These are phyloP conservation scores for Trypoxylus dichotomus DNA, from an alignment of 1,140 invertebrate genomes.

Conservation along the genomic window DNA sequence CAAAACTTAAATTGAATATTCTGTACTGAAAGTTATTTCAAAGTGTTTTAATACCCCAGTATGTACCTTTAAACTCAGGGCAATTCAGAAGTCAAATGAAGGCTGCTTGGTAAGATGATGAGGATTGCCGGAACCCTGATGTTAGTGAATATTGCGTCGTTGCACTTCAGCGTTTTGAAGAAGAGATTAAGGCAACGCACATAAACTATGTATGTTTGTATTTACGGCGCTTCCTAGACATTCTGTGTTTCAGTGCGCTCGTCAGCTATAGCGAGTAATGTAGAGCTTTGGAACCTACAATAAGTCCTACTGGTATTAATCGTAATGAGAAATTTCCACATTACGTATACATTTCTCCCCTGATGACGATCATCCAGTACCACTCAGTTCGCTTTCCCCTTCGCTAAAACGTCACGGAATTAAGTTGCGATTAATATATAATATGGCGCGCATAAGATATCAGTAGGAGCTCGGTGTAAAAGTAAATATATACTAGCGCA, in stretches of 20 bases:
- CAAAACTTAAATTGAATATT: too few relatives aligned
- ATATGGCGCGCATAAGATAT: conserved; percentile 12
- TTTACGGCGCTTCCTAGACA: background rate
- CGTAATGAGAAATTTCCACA: conserved; percentile 26
- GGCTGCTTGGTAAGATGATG: too few relatives aligned
- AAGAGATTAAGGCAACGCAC: too few relatives aligned
- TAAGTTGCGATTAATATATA: conserved; percentile 25
- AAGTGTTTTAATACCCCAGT: too few relatives aligned
- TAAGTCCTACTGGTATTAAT: conserved; percentile 6
- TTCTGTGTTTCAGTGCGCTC: background rate
- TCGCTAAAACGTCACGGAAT: background rate
- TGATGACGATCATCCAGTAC: background rate
- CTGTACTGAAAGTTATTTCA: too few relatives aligned
- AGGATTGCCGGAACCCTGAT: too few relatives aligned
- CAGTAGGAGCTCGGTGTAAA: background rate
- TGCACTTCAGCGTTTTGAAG: too few relatives aligned
- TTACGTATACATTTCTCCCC: conserved; percentile 15
- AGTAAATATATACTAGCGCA: background rate
- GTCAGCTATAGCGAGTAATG: background rate
- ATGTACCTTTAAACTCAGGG: too few relatives aligned
- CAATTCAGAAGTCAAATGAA: too few relatives aligned
- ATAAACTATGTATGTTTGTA: too few relatives aligned
- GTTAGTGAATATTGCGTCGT: too few relatives aligned
- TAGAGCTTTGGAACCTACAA: background rate
- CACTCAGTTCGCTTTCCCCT: background rate